Conservation (phyloP, 2,113 vertebrate species). For the Amazona vittata region DNA sequence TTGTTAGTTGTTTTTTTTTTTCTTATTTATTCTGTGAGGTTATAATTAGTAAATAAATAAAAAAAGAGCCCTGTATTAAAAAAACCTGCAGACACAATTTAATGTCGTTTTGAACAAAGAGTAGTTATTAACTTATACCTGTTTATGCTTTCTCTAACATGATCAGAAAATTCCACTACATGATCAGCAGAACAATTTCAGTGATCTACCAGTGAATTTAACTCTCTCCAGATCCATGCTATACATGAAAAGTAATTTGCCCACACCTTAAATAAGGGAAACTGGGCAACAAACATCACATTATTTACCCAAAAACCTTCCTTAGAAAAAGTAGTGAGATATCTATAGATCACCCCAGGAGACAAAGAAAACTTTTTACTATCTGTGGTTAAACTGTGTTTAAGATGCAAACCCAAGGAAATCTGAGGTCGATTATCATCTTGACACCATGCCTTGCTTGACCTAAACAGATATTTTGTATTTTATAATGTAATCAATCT, state of each 20-base stretch:
- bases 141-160: background rate
- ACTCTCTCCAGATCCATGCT: background rate
- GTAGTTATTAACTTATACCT: background rate
- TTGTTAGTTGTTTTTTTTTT: rapidly evolving
- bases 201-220: background rate
- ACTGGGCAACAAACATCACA: background rate
- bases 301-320: background rate
- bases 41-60: background rate
- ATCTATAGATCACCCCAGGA: background rate
- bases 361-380: background rate
- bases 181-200: background rate
- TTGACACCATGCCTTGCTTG: background rate
- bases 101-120: background rate
- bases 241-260: background rate
- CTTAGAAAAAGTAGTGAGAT: background rate
- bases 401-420: background rate
- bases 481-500: background rate
- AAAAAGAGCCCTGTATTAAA: background rate
- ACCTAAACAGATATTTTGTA: background rate
- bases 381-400: background rate
- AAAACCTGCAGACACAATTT: background rate
- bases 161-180: background rate
- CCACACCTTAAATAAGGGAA: background rate
- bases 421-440: background rate
- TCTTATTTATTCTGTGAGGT: background rate